Conservation (phyloP, 2,888 invertebrate genomes). For the Petrolisthes cinctipes region DNA sequence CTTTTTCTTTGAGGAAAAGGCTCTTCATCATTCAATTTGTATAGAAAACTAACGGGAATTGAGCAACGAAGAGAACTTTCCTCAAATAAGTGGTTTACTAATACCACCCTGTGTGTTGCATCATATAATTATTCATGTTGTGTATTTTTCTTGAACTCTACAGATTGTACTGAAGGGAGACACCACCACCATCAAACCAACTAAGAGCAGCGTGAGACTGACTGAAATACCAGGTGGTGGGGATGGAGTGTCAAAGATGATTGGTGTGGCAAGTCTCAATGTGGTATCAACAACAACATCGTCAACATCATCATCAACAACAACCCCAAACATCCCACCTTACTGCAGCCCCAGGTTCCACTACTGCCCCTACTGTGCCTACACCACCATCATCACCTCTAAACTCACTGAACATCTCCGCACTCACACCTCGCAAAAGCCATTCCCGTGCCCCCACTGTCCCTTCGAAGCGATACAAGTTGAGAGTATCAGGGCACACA, state of each 20-base stretch:
- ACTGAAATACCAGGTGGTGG: conserved; percentile 9
- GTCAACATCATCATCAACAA: not conserved
- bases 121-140: too few species aligned
- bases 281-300: not conserved
- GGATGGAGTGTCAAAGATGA: conserved; percentile 21
- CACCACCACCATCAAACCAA: not conserved
- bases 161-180: too few species aligned
- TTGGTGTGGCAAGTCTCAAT: conserved; percentile 15
- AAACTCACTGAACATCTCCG: conserved; percentile 42
- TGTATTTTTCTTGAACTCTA: too few species aligned
- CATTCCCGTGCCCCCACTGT: conserved; percentile 48
- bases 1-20: too few species aligned
- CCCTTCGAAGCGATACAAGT: conserved; percentile 46
- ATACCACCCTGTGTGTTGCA: too few species aligned
- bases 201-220: conserved; percentile 10
- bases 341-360: conserved; percentile 28
- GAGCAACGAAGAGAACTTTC: too few species aligned
- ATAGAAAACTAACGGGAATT: too few species aligned
- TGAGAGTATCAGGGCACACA: conserved; percentile 54
- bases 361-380: conserved; percentile 57
- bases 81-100: too few species aligned
- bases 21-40: too few species aligned
- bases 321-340: not conserved
- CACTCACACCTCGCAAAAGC: conserved; percentile 24
- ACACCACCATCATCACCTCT: conserved; percentile 41